These are phyloP conservation scores for Glyphotaelius pellucidus DNA, from an alignment of 2,888 invertebrate species.

Conservation along the genomic window DNA sequence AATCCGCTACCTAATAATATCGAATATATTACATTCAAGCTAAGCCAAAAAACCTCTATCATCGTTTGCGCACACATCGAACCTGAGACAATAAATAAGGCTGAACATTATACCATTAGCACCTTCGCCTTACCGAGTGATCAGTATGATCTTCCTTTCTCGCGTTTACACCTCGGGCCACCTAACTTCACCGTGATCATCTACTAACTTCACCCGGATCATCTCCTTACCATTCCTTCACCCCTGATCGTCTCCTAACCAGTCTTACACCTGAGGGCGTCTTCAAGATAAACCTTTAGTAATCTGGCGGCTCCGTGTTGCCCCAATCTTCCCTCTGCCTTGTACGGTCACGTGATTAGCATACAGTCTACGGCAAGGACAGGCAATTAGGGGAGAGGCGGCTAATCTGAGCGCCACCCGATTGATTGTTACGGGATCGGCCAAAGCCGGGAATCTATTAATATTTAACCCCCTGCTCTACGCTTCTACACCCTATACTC, in stretches of 20 bases:
- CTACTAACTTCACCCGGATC: constrained; percentile 18
- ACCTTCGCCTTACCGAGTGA: not conserved
- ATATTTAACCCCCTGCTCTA: constrained; percentile 16
- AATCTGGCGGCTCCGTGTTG: constrained; percentile 31
- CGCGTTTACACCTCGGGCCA: constrained; percentile 6
- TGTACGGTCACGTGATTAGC: constrained; percentile 46
- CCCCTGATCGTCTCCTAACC: constrained; percentile 13
- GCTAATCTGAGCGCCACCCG: constrained; percentile 38
- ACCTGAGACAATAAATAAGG: constrained; percentile 11
- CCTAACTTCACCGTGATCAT: constrained; percentile 22
- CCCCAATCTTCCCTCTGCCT: constrained; percentile 4
- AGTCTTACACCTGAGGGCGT: constrained; percentile 29
- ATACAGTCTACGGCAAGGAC: constrained; percentile 47
- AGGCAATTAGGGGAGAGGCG: constrained; percentile 45
- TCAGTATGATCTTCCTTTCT: not conserved
- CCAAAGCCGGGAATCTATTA: constrained; percentile 39
- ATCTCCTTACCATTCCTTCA: constrained; percentile 2
- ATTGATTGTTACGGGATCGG: constrained; percentile 47
- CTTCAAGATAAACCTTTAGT: constrained; percentile 31
- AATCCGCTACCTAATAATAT: not conserved
- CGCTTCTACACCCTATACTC: not conserved
- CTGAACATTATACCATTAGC: constrained; percentile 18
- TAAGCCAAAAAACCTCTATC: not conserved
- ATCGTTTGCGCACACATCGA: not conserved
- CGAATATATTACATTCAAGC: not conserved